Evolutionary conservation across 64 coral and sea anemone species (phyloP).

Genomic region (Montipora capricornis): DNA sequence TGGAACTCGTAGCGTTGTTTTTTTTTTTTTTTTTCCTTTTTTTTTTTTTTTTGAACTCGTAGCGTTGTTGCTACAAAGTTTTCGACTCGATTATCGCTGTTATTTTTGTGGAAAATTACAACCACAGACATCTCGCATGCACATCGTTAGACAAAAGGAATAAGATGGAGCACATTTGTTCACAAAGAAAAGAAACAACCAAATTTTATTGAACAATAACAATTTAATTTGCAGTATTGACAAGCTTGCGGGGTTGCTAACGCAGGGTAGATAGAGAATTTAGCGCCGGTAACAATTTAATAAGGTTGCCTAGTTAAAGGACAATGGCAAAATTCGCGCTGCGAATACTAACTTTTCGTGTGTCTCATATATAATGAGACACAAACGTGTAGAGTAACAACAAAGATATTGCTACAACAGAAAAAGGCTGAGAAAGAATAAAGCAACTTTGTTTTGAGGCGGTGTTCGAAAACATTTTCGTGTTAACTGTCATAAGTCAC

Average conservation of each 20-base stretch:
- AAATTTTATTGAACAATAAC: slow-evolving; percentile 33
- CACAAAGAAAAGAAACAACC: slow-evolving; percentile 40
- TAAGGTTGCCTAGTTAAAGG: not conserved
- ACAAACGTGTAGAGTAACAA: slow-evolving; percentile 14
- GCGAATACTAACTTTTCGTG: slow-evolving; percentile 10
- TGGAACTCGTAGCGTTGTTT: not conserved
- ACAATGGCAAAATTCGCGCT: not conserved
- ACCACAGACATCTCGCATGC: too few relatives aligned
- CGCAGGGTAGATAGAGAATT: not conserved
- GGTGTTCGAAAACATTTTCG: too few relatives aligned
- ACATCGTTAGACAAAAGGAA: not conserved
- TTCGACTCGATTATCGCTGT: not conserved
- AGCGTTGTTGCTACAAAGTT: not conserved
- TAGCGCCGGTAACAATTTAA: not conserved
- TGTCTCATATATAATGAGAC: slow-evolving; percentile 22
- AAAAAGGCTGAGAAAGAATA: not conserved
- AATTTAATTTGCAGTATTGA: slow-evolving; percentile 11
- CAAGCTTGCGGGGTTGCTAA: slow-evolving; percentile 21
- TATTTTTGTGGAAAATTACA: too few relatives aligned
- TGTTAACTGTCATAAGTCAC: too few relatives aligned
- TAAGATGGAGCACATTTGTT: slow-evolving; percentile 13
- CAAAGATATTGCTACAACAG: not conserved
- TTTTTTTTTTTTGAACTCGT: not conserved
- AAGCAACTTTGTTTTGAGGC: not conserved
- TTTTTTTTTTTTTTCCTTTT: too few relatives aligned